Base-by-base conservation (phyloP, 2,797 vertebrate genomes). In the Manis crassicaudata region DNA sequence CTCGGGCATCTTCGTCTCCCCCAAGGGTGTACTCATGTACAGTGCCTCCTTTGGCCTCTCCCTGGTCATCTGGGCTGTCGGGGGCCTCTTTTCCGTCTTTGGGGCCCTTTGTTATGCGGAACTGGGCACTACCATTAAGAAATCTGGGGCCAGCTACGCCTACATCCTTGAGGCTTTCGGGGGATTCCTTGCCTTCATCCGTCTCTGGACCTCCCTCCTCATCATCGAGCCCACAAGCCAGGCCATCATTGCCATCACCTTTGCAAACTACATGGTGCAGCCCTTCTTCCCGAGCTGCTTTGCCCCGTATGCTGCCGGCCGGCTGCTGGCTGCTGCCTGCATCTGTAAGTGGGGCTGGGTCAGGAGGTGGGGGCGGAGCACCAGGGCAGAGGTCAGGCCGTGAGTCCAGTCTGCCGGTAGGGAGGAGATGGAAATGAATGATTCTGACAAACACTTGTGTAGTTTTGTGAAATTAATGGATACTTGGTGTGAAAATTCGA, bases 171-270 rank as follows among this genome's bases (percentile, higher is more conserved):
- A 99, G 97, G 99, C 99, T 60, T 99, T 99, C 0, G 99, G 99
- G 8, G 98, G 98, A 6, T 99, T 99, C 94, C 40, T 99, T 75
- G 99, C 99, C 72, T 99, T 99, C 97, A 99, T 99, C 82, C 99
- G 99, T 12, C 98, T 99, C 77, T 99, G 99, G 99, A 99, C 99
- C 5, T 99, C 99, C 5, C 99, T 99, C 84, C 98, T 99, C 95
- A 99, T 99, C 98, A 99, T 99, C 1, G 99, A 99, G 97, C 99
- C 99, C 17, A 99, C 99, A 97, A 99, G 99, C 97, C 99, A 99
- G 98, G 99, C 99, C 0, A 92, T 99, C 98, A 99, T 99, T 16
- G 99, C 99, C 97, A 99, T 99, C 98, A 99, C 99, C 6, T 99
- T 99, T 98, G 99, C 99, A 98, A 99, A 99, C 99, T 99, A 99